phyloP scores from a whole-genome alignment of 2,888 invertebrate species.

The Drosophila borealis region DNA sequence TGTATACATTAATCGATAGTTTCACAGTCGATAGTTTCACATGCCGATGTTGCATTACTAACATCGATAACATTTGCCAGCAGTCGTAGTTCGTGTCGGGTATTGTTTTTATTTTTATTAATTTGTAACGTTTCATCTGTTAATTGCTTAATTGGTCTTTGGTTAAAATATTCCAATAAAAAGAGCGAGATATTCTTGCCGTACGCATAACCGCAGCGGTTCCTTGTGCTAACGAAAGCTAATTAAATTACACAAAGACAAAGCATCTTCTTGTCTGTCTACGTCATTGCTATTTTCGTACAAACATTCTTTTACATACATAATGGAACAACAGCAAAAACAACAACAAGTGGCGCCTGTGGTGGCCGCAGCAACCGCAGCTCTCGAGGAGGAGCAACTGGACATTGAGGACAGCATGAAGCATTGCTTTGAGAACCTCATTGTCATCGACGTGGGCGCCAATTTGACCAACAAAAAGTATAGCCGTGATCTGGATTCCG shows the following conservation, averaged over 20 bases:
- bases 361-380: constrained; percentile 44
- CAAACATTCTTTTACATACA: constrained; percentile 36
- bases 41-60: constrained; percentile 11
- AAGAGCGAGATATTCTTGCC: constrained; percentile 26
- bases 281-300: constrained; percentile 82
- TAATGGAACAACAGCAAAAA: constrained; percentile 53
- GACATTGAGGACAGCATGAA: constrained; percentile 86
- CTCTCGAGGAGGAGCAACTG: constrained; percentile 62
- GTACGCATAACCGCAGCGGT: constrained; percentile 50
- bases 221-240: constrained; percentile 54
- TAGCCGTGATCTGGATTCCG: constrained; percentile 95
- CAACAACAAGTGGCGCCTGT: constrained; percentile 50
- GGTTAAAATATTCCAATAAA: constrained; percentile 55
- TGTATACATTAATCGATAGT: constrained; percentile 21
- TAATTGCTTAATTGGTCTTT: constrained; percentile 55
- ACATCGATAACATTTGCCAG: constrained; percentile 56
- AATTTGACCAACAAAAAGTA: constrained; percentile 98
- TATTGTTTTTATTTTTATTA: constrained; percentile 70
- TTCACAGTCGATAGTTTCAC: constrained; percentile 8
- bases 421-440: constrained; percentile 95
- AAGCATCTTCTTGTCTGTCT: constrained; percentile 53
- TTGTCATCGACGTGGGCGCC: constrained; percentile 95
- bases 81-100: constrained; percentile 74
- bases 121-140: constrained; percentile 48
- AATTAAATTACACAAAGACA: constrained; percentile 69